These are phyloP conservation scores for Ramazzottius varieornatus DNA, from an alignment of 2,888 invertebrate species.

Conservation along the genomic window DNA sequence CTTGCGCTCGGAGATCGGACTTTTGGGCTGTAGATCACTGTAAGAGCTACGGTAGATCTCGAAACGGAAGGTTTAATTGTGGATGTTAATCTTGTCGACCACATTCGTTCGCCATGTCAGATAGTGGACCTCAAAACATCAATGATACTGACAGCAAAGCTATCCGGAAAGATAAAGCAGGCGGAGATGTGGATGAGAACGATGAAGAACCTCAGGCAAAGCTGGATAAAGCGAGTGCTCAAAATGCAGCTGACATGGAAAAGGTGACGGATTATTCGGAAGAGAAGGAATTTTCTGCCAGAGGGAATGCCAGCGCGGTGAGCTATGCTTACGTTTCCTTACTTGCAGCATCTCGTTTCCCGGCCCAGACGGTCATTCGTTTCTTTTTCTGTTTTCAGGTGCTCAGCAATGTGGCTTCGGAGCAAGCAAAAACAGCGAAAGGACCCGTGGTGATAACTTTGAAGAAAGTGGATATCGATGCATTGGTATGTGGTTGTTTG, in stretches of 20 bases:
- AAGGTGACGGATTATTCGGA: background rate
- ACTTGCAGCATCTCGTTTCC: too few relatives aligned
- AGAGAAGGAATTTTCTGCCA: conserved; percentile 1
- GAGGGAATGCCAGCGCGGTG: background rate
- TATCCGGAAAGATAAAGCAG: too few relatives aligned
- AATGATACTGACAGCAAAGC: too few relatives aligned
- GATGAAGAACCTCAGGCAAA: background rate
- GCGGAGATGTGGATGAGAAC: background rate
- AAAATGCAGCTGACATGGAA: background rate
- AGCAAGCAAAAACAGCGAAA: background rate
- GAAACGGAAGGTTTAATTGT: too few relatives aligned
- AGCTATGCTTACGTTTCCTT: too few relatives aligned
- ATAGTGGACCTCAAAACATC: too few relatives aligned
- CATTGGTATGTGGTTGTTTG: background rate
- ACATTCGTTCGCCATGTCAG: too few relatives aligned
- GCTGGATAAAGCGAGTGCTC: conserved; percentile 3
- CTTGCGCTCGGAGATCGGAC: too few relatives aligned
- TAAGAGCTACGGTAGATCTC: too few relatives aligned
- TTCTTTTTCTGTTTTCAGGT: background rate
- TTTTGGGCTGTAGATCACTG: too few relatives aligned
- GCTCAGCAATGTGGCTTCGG: background rate
- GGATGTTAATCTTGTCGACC: too few relatives aligned
- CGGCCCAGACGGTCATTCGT: too few relatives aligned
- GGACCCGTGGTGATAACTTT: background rate
- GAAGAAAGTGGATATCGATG: background rate